phyloP scores from a whole-genome alignment of 2,797 vertebrate genomes.

The Falco novaeseelandiae region DNA sequence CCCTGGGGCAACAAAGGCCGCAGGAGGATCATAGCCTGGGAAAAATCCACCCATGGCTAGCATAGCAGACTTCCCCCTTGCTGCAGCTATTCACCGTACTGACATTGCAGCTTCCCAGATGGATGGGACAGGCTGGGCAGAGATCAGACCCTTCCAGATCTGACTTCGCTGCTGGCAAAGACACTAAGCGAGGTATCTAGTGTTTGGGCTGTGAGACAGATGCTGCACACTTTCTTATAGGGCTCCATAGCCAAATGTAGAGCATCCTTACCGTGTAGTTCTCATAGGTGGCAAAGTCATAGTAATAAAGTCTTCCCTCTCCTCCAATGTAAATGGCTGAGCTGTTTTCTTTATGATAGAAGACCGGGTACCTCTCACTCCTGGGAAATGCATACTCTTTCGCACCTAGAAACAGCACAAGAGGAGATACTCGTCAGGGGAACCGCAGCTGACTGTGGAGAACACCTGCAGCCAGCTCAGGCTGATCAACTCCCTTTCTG shows the following conservation, averaged over 20 bases:
- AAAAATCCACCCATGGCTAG: not conserved
- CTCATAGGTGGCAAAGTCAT: constrained; percentile 44
- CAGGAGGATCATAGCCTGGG: not conserved
- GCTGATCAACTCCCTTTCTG: fast-evolving
- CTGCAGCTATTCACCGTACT: not conserved
- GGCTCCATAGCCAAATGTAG: not conserved
- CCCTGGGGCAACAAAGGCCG: not conserved
- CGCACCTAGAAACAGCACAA: constrained; percentile 41
- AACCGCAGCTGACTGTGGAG: fast-evolving
- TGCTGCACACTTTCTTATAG: fast-evolving
- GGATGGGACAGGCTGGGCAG: not conserved
- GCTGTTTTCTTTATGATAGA: constrained; percentile 70
- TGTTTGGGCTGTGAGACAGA: fast-evolving
- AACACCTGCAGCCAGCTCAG: not conserved
- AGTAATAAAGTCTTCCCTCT: constrained; percentile 69
- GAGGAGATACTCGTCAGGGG: not conserved
- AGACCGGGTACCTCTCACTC: constrained; percentile 67
- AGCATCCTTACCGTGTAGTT: constrained; percentile 33
- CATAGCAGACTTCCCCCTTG: not conserved
- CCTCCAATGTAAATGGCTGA: constrained; percentile 70
- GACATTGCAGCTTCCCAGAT: fast-evolving
- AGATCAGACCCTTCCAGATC: not conserved
- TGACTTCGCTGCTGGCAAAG: not conserved
- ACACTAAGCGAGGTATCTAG: not conserved
- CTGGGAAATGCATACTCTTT: constrained; percentile 55